Conservation (phyloP, 2,888 invertebrate species). For the Drosophila prolongata region DNA sequence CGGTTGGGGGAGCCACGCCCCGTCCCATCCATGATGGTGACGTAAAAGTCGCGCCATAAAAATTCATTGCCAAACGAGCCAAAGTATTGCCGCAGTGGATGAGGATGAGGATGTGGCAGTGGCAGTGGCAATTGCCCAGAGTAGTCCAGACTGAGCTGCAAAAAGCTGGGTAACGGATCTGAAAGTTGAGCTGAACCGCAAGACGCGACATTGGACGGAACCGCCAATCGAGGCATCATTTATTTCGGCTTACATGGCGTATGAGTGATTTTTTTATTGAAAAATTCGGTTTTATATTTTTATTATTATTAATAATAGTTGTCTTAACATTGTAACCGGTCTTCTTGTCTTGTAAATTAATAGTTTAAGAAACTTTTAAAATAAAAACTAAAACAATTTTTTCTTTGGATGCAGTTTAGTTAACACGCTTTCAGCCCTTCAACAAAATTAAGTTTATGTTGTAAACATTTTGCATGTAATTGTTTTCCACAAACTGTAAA, state of each 20-base stretch:
- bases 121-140: slow-evolving; percentile 44
- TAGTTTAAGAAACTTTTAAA: too few relatives aligned
- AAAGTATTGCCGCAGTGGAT: slow-evolving; percentile 53
- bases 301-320: too few relatives aligned
- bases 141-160: slow-evolving; percentile 48
- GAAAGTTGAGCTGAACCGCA: slow-evolving; percentile 37
- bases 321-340: too few relatives aligned
- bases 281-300: not conserved
- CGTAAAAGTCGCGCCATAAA: slow-evolving; percentile 72
- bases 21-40: slow-evolving; percentile 16
- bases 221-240: slow-evolving; percentile 45
- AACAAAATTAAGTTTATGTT: too few relatives aligned
- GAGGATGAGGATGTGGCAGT: not conserved
- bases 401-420: too few relatives aligned
- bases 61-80: slow-evolving; percentile 74
- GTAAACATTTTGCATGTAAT: too few relatives aligned
- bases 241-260: slow-evolving; percentile 10
- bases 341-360: too few relatives aligned
- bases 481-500: too few relatives aligned
- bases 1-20: not conserved
- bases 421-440: too few relatives aligned
- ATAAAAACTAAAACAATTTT: too few relatives aligned
- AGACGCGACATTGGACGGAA: slow-evolving; percentile 32
- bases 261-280: slow-evolving; percentile 1
- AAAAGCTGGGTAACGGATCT: slow-evolving; percentile 44